Evolutionary conservation across 92 coral and sea anemone species (phyloP).

Genomic region (Palythoa caribaeorum): DNA sequence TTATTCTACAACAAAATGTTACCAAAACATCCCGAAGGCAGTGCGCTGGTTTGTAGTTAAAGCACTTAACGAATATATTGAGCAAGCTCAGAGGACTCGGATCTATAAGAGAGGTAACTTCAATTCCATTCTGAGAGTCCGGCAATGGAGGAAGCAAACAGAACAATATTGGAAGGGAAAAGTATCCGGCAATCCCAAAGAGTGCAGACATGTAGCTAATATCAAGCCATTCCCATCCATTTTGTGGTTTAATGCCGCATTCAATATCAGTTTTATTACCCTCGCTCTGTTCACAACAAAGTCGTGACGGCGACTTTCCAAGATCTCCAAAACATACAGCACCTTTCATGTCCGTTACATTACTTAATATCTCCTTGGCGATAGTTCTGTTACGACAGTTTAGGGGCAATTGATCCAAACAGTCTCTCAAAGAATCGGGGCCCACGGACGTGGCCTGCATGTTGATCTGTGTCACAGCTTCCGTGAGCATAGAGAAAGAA

Average conservation of each 20-base stretch:
- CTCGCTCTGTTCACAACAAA: slow-evolving; percentile 13
- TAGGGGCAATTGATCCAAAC: background rate
- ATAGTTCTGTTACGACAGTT: slow-evolving; percentile 15
- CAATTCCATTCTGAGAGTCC: background rate
- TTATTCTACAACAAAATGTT: background rate
- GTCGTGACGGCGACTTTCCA: background rate
- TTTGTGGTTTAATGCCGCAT: slow-evolving; percentile 5
- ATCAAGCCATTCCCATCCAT: slow-evolving; percentile 4
- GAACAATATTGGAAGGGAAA: background rate
- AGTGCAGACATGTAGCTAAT: background rate
- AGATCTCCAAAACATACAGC: slow-evolving; percentile 17
- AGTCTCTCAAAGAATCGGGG: background rate
- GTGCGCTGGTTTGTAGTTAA: slow-evolving; percentile 25
- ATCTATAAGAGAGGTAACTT: background rate
- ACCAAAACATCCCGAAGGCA: slow-evolving; percentile 20
- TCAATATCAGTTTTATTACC: background rate
- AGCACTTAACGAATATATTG: background rate
- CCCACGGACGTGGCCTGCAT: background rate
- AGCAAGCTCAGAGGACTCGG: slow-evolving; percentile 19
- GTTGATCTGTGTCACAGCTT: slow-evolving; percentile 1
- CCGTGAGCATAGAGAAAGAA: background rate
- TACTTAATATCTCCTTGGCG: background rate
- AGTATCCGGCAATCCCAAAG: background rate
- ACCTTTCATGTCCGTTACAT: slow-evolving; percentile 12
- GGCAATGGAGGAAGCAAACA: slow-evolving; percentile 1